Conservation (phyloP, 2,888 invertebrate genomes). For the Drosophila heteroneura region DNA sequence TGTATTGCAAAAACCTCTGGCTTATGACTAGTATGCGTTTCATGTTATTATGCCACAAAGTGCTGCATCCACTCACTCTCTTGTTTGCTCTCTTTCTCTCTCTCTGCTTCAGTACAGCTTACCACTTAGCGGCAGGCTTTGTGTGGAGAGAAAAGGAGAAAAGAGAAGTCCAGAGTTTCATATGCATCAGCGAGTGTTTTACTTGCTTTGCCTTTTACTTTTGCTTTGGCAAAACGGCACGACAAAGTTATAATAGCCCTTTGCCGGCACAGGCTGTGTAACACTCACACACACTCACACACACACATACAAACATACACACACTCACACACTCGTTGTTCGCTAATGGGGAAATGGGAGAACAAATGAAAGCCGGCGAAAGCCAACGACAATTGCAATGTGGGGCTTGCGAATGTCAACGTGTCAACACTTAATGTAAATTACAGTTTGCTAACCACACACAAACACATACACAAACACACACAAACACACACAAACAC, state of each 20-base stretch:
- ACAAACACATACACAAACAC: conserved; percentile 3
- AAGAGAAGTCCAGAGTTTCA: conserved; percentile 17
- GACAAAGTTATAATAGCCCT: conserved; percentile 77
- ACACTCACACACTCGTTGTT: conserved; percentile 7
- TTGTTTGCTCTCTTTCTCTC: too few species aligned
- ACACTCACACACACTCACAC: conserved; percentile 6
- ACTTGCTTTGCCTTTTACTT: conserved; percentile 23
- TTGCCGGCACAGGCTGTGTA: conserved; percentile 48
- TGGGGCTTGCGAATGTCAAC: conserved; percentile 54
- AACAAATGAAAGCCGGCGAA: conserved; percentile 59
- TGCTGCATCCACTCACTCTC: neutral
- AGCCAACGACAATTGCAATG: conserved; percentile 70
- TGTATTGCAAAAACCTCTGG: conserved; percentile 25
- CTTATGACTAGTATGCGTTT: conserved; percentile 40
- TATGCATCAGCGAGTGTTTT: conserved; percentile 41
- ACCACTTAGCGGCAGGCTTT: neutral
- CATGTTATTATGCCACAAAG: conserved; percentile 36
- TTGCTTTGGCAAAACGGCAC: conserved; percentile 46
- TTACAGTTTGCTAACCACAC: conserved; percentile 73
- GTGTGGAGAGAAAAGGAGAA: neutral
- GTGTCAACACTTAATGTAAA: conserved; percentile 79
- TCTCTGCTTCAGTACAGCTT: neutral
- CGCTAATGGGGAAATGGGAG: conserved; percentile 32
- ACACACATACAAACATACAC: conserved; percentile 15
- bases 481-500: conserved; percentile 2